Conservation (phyloP, 30 jellyfish, hydroid and myxozoan genomes). For the Hydractinia symbiolongicarpus region DNA sequence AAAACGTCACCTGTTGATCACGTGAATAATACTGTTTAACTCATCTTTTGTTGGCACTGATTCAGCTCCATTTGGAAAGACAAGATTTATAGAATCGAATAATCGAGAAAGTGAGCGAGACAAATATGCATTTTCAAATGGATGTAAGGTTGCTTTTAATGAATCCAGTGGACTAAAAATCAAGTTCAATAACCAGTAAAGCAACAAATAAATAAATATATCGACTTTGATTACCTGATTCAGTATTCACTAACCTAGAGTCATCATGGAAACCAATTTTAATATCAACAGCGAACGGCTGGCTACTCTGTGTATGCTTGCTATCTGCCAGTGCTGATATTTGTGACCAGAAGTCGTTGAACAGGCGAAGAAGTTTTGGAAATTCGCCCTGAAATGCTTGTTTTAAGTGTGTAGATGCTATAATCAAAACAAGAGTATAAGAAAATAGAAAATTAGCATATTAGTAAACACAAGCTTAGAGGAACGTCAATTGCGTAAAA, state of each 20-base stretch:
- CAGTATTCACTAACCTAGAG: not conserved
- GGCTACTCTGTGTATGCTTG: not conserved
- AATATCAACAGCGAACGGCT: not conserved
- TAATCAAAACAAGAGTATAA: slow-evolving; percentile 1
- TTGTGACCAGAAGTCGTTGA: slow-evolving; percentile 87
- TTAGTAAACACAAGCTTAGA: not conserved
- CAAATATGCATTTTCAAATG: slow-evolving; percentile 78
- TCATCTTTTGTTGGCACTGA: slow-evolving; percentile 84
- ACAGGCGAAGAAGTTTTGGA: slow-evolving; percentile 82
- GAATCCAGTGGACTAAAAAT: slow-evolving; percentile 51
- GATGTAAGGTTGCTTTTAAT: slow-evolving; percentile 49
- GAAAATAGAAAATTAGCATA: not conserved
- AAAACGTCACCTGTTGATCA: slow-evolving; percentile 61
- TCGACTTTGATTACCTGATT: not conserved
- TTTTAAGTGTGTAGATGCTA: slow-evolving; percentile 68
- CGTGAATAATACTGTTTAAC: slow-evolving; percentile 58
- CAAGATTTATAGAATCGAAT: slow-evolving; percentile 86
- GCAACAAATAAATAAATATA: not conserved
- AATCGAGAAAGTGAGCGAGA: slow-evolving; percentile 78
- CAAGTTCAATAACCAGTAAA: not conserved
- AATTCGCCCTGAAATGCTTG: slow-evolving; percentile 90
- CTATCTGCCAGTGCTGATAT: slow-evolving; percentile 15
- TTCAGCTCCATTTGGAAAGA: slow-evolving; percentile 78
- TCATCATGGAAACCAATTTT: slow-evolving; percentile 7
- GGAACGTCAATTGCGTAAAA: not conserved